phyloP scores from a whole-genome alignment of 2,888 invertebrate species.

The Euplagia quadripunctaria region DNA sequence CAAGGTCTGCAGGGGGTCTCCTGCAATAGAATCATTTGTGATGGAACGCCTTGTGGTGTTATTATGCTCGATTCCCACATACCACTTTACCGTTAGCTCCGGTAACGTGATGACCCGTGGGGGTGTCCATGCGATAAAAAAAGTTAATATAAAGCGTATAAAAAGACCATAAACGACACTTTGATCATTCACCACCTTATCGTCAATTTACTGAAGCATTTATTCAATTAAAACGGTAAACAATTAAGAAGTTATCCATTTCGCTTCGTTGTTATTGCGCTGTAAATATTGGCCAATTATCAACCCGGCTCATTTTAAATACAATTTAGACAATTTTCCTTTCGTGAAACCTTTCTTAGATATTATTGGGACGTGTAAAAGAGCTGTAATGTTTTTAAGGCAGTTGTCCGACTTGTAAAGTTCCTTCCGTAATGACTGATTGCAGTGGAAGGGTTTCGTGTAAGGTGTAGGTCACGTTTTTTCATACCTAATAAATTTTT shows the following conservation, averaged over 20 bases:
- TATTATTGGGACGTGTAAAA: slow-evolving; percentile 6
- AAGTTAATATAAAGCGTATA: too few species aligned
- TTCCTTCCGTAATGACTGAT: not conserved
- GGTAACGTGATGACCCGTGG: too few species aligned
- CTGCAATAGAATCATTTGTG: too few species aligned
- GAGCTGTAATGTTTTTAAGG: not conserved
- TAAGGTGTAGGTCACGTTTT: too few species aligned
- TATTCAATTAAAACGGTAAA: slow-evolving; percentile 41
- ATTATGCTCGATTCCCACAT: too few species aligned
- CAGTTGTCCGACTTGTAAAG: not conserved
- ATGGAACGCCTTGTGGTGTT: too few species aligned
- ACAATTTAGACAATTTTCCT: slow-evolving; percentile 15
- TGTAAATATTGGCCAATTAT: slow-evolving; percentile 40
- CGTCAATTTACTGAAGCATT: slow-evolving; percentile 4
- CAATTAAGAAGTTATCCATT: slow-evolving; percentile 38
- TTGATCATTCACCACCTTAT: slow-evolving; percentile 1
- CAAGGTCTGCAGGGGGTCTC: too few species aligned
- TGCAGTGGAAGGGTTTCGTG: too few species aligned
- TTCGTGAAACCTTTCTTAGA: slow-evolving; percentile 1
- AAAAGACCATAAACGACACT: not conserved
- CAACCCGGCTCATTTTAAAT: slow-evolving; percentile 9
- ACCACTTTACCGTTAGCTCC: too few species aligned
- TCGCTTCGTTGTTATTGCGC: slow-evolving; percentile 31
- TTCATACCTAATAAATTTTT: too few species aligned
- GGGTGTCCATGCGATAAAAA: too few species aligned